Conservation (phyloP, 2,113 vertebrate species). For the Equus przewalskii region DNA sequence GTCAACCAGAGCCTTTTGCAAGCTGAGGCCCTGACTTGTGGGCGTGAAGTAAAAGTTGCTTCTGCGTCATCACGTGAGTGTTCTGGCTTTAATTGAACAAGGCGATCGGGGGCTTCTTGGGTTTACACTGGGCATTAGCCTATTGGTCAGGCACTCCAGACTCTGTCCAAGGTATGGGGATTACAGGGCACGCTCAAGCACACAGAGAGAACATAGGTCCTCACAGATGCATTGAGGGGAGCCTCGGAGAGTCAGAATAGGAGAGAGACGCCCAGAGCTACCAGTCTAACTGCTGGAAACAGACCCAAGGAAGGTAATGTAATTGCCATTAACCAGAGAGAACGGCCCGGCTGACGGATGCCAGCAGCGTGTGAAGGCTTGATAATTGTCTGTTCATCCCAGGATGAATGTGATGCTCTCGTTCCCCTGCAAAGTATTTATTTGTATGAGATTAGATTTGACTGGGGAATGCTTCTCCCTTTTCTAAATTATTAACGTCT, state of each 20-base stretch:
- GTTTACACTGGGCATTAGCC: not conserved
- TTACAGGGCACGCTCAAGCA: not conserved
- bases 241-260: constrained; percentile 30
- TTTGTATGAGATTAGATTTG: constrained; percentile 77
- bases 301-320: constrained; percentile 45
- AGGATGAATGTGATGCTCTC: constrained; percentile 62
- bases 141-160: not conserved
- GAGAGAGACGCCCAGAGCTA: constrained; percentile 6
- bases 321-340: constrained; percentile 62
- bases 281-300: constrained; percentile 34
- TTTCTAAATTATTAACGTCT: constrained; percentile 78
- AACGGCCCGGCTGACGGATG: constrained; percentile 57
- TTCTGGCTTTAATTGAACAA: not conserved
- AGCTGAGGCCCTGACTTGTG: not conserved
- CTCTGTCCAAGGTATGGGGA: not conserved
- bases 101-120: not conserved
- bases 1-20: not conserved
- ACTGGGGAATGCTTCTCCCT: constrained; percentile 73
- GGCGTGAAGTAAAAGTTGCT: not conserved
- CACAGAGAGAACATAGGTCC: not conserved
- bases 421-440: constrained; percentile 60
- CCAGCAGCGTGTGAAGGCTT: constrained; percentile 61
- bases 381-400: constrained; percentile 65
- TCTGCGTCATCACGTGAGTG: not conserved
- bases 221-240: not conserved